These are phyloP conservation scores for Hydra vulgaris DNA, from an alignment of 30 jellyfish, hydroid and myxozoan genomes.

Conservation along the genomic window DNA sequence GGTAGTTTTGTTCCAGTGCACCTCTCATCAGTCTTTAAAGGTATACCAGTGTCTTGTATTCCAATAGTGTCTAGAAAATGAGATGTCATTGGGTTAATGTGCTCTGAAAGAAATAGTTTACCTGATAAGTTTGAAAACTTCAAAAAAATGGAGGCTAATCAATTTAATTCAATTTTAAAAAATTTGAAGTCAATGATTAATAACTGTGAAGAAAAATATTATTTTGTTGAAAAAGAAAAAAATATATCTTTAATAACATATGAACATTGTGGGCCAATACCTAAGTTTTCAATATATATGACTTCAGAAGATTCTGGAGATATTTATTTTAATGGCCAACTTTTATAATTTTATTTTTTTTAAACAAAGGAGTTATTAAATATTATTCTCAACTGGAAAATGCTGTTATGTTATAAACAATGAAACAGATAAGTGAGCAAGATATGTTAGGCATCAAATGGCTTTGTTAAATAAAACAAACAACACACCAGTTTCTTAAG, in stretches of 20 bases:
- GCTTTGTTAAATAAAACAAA: background rate
- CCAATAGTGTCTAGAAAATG: background rate
- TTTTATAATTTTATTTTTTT: no score
- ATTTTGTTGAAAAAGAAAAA: background rate
- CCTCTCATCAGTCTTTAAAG: background rate
- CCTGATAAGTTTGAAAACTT: background rate
- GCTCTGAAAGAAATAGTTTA: no score
- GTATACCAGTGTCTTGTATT: background rate
- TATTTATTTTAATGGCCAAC: background rate
- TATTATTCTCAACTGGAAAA: background rate
- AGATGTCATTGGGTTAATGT: background rate
- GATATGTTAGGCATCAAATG: background rate
- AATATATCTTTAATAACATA: background rate
- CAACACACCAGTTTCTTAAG: background rate
- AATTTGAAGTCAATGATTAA: no score
- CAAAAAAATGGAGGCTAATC: background rate
- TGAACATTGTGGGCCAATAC: background rate
- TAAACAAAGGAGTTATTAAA: background rate
- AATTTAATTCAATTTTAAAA: background rate
- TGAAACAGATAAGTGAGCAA: background rate
- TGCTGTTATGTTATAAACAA: no score
- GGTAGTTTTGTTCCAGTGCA: background rate
- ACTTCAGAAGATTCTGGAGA: no score
- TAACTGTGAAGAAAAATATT: background rate
- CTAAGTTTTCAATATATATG: background rate